Percentiles rank a stretch among this genome's conserved stretches.
Conservation (phyloP, 2,113 vertebrate species). For the Melierax canorus region DNA sequence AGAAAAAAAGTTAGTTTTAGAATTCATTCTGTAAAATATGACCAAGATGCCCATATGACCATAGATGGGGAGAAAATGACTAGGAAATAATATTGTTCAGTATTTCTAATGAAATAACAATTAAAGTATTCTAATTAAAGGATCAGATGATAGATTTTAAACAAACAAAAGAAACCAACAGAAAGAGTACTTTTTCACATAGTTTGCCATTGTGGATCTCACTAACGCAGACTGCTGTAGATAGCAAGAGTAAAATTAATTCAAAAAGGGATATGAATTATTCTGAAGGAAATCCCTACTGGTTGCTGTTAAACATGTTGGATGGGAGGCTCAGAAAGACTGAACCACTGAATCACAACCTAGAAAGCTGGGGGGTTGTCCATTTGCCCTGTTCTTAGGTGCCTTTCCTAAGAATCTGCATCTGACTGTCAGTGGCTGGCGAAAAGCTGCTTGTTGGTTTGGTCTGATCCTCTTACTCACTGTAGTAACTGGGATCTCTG, state of each 20-base stretch:
- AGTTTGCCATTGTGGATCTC: not conserved
- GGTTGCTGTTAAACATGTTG: not conserved
- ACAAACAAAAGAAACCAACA: not conserved
- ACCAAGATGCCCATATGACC: accelerated
- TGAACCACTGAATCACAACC: not conserved
- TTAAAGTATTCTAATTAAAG: not conserved
- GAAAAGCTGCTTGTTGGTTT: not conserved
- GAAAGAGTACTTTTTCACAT: not conserved
- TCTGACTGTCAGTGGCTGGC: too few species aligned
- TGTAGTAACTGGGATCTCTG: not conserved
- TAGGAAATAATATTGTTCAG: not conserved
- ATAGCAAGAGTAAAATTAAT: not conserved
- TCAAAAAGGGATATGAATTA: not conserved
- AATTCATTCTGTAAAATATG: not conserved
- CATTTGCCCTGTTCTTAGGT: not conserved
- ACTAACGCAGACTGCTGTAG: not conserved
- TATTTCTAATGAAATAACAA: not conserved
- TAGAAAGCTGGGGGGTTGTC: not conserved
- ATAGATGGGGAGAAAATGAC: not conserved
- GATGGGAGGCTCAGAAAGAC: not conserved
- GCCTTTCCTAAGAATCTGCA: not conserved
- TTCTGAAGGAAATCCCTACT: not conserved
- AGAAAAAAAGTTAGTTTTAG: not conserved
- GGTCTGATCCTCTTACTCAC: not conserved
- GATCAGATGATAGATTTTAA: not conserved